These are phyloP conservation scores for Serranochromis macrocephalus DNA, from an alignment of 2,113 vertebrate genomes.

Conservation along the genomic window DNA sequence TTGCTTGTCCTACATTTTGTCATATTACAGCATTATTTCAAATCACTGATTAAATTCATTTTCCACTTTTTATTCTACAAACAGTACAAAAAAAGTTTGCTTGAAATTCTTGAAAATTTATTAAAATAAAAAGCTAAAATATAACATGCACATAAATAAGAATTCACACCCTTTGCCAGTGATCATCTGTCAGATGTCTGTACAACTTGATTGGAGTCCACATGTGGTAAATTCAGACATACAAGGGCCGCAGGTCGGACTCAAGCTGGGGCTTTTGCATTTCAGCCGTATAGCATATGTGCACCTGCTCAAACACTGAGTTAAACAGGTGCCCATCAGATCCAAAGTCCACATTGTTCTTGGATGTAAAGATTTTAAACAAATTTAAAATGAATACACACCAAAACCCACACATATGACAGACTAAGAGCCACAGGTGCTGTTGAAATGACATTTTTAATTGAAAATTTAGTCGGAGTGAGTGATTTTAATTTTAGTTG, in stretches of 20 bases:
- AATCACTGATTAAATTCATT: not conserved
- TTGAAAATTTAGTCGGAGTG: not conserved
- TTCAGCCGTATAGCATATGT: not conserved
- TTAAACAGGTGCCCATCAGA: not conserved
- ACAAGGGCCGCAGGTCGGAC: accelerated
- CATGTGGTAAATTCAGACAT: not conserved
- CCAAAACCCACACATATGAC: not conserved
- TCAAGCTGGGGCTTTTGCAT: not conserved
- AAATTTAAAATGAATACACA: not conserved
- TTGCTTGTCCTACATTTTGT: not conserved
- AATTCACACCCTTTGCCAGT: not conserved
- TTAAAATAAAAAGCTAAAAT: not conserved
- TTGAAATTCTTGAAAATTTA: not conserved
- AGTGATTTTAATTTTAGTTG: not conserved
- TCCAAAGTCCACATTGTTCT: not conserved
- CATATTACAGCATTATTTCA: not conserved
- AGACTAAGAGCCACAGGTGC: not conserved
- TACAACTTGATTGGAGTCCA: not conserved
- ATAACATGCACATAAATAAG: not conserved
- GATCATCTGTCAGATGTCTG: not conserved
- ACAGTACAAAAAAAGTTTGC: not conserved
- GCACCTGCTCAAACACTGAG: not conserved
- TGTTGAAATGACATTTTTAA: not conserved
- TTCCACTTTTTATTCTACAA: not conserved
- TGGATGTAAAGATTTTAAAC: not conserved